Base-by-base conservation (phyloP, 2,888 invertebrate genomes). In the Mesorhabditis sp. region DNA sequence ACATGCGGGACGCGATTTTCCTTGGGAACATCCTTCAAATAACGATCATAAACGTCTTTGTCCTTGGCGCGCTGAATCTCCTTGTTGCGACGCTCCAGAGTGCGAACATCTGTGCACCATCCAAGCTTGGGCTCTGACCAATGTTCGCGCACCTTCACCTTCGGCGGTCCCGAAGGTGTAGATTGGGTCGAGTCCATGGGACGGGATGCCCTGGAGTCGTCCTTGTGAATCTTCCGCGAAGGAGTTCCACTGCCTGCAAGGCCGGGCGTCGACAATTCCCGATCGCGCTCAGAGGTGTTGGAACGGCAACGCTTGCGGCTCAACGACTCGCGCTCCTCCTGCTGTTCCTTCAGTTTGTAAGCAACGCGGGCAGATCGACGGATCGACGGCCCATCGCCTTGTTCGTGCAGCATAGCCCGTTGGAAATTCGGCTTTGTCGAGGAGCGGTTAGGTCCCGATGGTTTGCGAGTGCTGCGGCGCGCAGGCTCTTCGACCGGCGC, bases 101-200 rank as follows among this genome's bases (percentile, higher is more conserved):
- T 70, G 43, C 68, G 73, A 62, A 76, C 72, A 65, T 84, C 81
- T 5, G 70, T 72, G 71, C 84, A 84, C 84, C 84, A 84, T 43
- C 83, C 83, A 28, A 77, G 72, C 66, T 74, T 82, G 42, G 82
- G 81, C 43, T 76, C 79, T 58, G 72, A 78, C 76, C 79, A 82
- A 62, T 72, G 68, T n/a, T 80, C 81, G 7, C 58, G 7, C 58
- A 50, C n/a, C 58, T 50, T 50, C 10, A 50, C 1, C 58, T 13
- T n/a, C 10, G n/a, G 7, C n/a, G 7, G 10, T n/a, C n/a, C 58
- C 7, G 7, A 13, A 50, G 7, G 10, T 2, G 58, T 72, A 70
- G 10, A 65, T 28, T 50, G 58, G 1, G 10, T 50, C 58, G 58
- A 50, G 7, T 50, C 28, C 28, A 28, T 28, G 28, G 28, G 28